Base-by-base conservation (phyloP, 2,888 invertebrate species). In the Aplocera efformata region DNA sequence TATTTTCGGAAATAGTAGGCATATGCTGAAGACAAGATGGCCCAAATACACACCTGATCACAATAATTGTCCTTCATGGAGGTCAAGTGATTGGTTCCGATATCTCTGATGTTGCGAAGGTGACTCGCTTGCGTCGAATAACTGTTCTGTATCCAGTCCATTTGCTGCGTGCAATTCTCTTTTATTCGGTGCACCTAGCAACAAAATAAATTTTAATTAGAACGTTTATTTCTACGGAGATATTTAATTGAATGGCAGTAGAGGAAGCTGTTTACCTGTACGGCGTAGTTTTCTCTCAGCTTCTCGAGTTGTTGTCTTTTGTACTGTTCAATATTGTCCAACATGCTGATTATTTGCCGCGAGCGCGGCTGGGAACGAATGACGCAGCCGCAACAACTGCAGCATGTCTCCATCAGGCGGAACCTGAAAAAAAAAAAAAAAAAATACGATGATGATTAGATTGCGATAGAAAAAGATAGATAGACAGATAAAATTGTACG, bases 61-160 rank as follows among this genome's bases (percentile, higher is more conserved):
- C 93, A 93, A 82, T 98, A 98, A 82, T 97, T 97, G 76, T 97
- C 97, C 69, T 94, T 91, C 63, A 98, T 90, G 1, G 95, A 91
- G 41, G 95, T 94, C 53, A 98, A 85, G 72, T 97, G 96, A 69
- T 92, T 94, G 34, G 96, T 94, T 43, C 98, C 97, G 73, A 97
- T 97, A 68, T 98, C 97, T 50, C 97, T 90, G 60, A 98, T 94
- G 68, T 96, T 96, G 61, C 93, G 92, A 35, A 97, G 89, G 72
- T 96, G 94, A 63, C 93, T 94, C 31, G 96, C 93, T 81, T 98
- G 98, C 23, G 93, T 91, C 60, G 94, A 93, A 76, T 98, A 98
- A 72, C 96, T 97, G 69, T 92, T 95, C 67, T 97, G 94, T 55
- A 98, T 95, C 93, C 96, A 96, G 65, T 98, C 98, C 86, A 97